Percentiles rank a stretch among this genome's conserved stretches.
Evolutionary conservation across 2,113 vertebrate genomes (phyloP).

Genomic region (Nestor notabilis): DNA sequence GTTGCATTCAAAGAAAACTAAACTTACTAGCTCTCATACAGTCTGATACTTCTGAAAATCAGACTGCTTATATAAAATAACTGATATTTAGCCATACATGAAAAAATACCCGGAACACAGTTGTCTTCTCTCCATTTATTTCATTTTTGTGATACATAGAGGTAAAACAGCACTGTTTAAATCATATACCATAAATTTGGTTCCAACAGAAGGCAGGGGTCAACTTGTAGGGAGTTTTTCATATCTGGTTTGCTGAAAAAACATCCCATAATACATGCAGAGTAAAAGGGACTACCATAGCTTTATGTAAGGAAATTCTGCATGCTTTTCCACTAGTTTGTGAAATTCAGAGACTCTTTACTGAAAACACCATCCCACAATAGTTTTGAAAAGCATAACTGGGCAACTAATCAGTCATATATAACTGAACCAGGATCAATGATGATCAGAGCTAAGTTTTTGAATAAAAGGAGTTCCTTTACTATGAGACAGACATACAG

Average conservation of each 20-base stretch:
- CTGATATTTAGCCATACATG: neutral
- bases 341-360: neutral
- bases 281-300: neutral
- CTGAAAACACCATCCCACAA: neutral
- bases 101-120: neutral
- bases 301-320: neutral
- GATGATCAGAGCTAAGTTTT: neutral
- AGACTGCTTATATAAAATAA: neutral
- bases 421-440: neutral
- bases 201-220: neutral
- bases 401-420: neutral
- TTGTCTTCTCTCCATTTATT: neutral
- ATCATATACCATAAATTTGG: neutral
- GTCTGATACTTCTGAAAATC: neutral
- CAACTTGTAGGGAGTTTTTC: neutral
- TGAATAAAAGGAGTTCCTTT: neutral
- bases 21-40: neutral
- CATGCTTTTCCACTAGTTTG: rapidly evolving
- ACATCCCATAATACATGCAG: neutral
- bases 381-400: neutral
- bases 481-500: neutral
- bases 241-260: neutral
- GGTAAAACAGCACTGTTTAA: neutral
- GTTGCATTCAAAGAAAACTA: neutral
- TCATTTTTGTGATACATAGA: neutral